Conservation (phyloP, 2,113 vertebrate genomes). For the Carettochelys insculpta region DNA sequence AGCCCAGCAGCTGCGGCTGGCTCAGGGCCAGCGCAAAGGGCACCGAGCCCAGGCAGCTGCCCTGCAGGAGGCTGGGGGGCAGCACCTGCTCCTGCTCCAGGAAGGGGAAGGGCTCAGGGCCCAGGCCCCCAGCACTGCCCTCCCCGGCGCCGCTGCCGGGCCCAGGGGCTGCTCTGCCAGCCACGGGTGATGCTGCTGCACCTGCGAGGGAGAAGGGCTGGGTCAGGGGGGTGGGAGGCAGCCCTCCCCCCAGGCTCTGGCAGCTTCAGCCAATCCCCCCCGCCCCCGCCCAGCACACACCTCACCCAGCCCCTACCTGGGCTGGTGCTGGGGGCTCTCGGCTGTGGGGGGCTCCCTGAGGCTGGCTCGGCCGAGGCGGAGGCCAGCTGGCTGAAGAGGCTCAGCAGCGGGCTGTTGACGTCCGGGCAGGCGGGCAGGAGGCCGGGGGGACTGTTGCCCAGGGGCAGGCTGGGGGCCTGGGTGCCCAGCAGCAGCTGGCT, state of each 20-base stretch:
- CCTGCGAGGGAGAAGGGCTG: constrained; percentile 52
- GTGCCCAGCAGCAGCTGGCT: constrained; percentile 2
- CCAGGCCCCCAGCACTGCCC: constrained; percentile 27
- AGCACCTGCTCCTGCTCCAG: constrained; percentile 84
- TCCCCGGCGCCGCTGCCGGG: neutral
- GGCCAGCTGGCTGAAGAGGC: constrained; percentile 63
- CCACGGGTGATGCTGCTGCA: constrained; percentile 60
- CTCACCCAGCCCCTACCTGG: neutral
- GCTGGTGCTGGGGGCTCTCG: constrained; percentile 32
- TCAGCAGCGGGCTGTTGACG: constrained; percentile 50
- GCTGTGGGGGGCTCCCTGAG: constrained; percentile 70
- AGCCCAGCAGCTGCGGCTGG: constrained; percentile 50
- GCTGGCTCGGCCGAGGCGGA: constrained; percentile 42
- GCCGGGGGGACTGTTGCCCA: neutral
- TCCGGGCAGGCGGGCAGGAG: constrained; percentile 30
- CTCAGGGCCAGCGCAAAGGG: constrained; percentile 78
- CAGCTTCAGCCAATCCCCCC: no score
- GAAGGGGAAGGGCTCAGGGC: constrained; percentile 83
- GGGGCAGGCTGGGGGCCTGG: neutral
- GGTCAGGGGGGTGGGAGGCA: constrained; percentile 6
- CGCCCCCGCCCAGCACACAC: no score
- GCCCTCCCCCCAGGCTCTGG: neutral
- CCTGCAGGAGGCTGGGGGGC: constrained; percentile 76
- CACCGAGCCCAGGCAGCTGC: constrained; percentile 77
- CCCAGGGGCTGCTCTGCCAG: constrained; percentile 58